phyloP scores from a whole-genome alignment of 2,888 invertebrate species.

The Nymphalis c-album region DNA sequence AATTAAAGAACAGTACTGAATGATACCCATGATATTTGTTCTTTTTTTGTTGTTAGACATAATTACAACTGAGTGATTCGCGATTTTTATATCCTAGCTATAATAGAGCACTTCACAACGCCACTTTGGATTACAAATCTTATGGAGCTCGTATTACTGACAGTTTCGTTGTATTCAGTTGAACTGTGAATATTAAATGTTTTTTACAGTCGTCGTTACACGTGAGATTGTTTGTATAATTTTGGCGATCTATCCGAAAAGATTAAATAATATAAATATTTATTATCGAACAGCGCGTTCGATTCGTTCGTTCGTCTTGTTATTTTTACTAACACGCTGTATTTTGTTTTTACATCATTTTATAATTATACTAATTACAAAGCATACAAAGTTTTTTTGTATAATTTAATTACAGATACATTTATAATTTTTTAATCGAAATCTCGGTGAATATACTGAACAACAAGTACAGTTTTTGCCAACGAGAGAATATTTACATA shows the following conservation, averaged over 20 bases:
- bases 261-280: background rate
- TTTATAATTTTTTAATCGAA: background rate
- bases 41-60: too few relatives aligned
- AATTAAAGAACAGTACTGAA: too few relatives aligned
- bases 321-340: background rate
- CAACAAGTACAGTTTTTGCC: background rate
- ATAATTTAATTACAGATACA: background rate
- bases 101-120: too few relatives aligned
- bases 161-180: background rate
- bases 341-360: background rate
- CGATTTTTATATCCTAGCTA: too few relatives aligned
- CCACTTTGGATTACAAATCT: background rate
- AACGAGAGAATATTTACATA: background rate
- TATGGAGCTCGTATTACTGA: background rate
- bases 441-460: too few relatives aligned
- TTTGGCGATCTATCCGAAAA: background rate
- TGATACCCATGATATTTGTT: too few relatives aligned
- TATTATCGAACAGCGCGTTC: background rate
- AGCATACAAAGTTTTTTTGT: background rate
- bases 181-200: background rate
- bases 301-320: too few relatives aligned
- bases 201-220: background rate
- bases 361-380: background rate
- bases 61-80: too few relatives aligned
- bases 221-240: background rate